Evolutionary conservation across 2,113 vertebrate genomes (phyloP).

Genomic region (Lophochroa leadbeateri): DNA sequence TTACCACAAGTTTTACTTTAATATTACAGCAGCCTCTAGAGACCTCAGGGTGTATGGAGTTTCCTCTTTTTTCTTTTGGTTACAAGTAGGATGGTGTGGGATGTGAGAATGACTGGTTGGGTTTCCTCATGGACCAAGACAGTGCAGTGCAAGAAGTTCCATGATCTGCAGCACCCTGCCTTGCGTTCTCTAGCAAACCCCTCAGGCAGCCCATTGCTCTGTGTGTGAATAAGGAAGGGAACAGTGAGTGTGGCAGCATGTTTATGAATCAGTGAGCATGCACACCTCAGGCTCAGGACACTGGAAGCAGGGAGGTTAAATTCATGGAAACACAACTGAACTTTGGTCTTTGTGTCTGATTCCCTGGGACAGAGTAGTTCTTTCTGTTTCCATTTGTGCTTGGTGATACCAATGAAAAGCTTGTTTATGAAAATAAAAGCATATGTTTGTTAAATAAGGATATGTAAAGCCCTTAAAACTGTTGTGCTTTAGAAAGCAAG

Average conservation of each 20-base stretch:
- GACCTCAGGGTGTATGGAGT: too few relatives aligned
- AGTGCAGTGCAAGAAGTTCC: neutral
- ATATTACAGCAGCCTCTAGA: too few relatives aligned
- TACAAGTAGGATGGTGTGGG: too few relatives aligned
- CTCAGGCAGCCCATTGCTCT: neutral
- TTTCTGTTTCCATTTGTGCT: neutral
- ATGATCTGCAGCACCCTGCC: neutral
- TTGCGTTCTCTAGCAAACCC: neutral
- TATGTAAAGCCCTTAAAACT: neutral
- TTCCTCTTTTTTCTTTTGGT: too few relatives aligned
- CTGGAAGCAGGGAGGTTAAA: neutral
- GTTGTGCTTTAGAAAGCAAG: neutral
- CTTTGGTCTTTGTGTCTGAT: neutral
- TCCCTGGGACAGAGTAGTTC: neutral
- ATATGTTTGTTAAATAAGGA: neutral
- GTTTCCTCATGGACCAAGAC: neutral
- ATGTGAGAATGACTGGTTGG: neutral
- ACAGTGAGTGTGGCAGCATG: fast-evolving
- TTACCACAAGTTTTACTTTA: too few relatives aligned
- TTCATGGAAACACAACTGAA: neutral
- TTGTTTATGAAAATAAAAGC: neutral
- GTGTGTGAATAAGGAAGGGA: neutral
- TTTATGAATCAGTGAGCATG: fast-evolving
- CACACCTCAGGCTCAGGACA: fast-evolving
- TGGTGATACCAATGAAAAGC: neutral